Percentiles rank a stretch among this genome's conserved stretches.
Evolutionary conservation across 2,113 vertebrate genomes (phyloP).

Genomic region (Brienomyrus brachyistius): DNA sequence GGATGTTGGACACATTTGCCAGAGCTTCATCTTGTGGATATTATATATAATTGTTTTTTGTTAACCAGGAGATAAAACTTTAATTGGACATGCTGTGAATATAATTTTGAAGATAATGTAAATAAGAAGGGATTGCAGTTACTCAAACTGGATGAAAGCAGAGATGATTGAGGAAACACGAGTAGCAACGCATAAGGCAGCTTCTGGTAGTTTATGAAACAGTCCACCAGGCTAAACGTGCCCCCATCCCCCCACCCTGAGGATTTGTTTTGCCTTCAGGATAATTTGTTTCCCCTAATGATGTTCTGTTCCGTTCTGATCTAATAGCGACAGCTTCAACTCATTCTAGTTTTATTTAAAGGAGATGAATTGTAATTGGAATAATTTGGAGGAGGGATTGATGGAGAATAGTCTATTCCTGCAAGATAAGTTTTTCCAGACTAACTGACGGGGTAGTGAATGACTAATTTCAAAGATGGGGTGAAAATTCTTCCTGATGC

Average conservation of each 20-base stretch:
- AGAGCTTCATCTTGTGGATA: constrained; percentile 11
- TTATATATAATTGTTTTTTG: constrained; percentile 44
- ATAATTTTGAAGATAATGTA: constrained; percentile 89
- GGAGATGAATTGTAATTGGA: constrained; percentile 26
- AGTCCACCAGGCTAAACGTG: neutral
- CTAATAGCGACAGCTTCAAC: constrained; percentile 46
- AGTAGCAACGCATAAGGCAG: constrained; percentile 35
- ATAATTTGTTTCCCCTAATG: constrained; percentile 28
- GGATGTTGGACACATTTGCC: constrained; percentile 17
- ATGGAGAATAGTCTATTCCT: constrained; percentile 22
- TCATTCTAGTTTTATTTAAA: constrained; percentile 44
- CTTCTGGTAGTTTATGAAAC: constrained; percentile 35
- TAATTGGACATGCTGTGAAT: constrained; percentile 84
- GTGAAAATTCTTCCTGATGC: constrained; percentile 63
- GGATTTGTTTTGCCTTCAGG: constrained; percentile 45
- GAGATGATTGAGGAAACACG: constrained; percentile 40
- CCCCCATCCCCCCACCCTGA: constrained; percentile 34
- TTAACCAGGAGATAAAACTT: constrained; percentile 39
- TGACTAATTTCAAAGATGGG: constrained; percentile 50
- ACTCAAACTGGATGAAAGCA: constrained; percentile 67
- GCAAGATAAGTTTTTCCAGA: constrained; percentile 38
- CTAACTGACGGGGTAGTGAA: constrained; percentile 37
- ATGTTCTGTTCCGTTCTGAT: constrained; percentile 44
- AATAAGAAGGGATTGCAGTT: constrained; percentile 76
- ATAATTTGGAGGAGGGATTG: constrained; percentile 32